A percentile compares a stretch with the other conserved stretches of the same genome.
Conservation (phyloP, 2,888 invertebrate genomes). For the Drosophila melanosoma region DNA sequence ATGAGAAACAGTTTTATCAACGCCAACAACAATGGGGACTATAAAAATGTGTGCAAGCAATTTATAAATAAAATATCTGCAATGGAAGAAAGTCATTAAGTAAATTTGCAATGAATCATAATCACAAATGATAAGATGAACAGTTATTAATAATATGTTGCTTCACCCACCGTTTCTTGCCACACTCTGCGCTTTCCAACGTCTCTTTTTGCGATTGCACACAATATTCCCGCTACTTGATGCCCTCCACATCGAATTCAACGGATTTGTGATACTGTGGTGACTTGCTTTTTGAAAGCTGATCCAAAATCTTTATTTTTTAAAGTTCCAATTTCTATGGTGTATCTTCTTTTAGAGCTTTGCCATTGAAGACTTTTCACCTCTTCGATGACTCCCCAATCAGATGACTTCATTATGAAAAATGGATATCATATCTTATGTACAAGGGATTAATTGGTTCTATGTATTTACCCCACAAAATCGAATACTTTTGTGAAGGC, state of each 20-base stretch:
- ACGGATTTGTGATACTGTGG: background rate
- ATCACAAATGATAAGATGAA: background rate
- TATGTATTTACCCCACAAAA: background rate
- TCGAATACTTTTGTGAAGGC: background rate
- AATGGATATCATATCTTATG: background rate
- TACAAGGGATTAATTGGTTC: background rate
- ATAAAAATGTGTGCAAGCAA: background rate
- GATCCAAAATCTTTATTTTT: background rate
- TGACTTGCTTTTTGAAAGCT: background rate
- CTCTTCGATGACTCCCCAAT: background rate
- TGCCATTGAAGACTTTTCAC: background rate
- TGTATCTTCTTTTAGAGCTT: background rate
- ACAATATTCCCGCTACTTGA: background rate
- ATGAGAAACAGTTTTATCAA: background rate
- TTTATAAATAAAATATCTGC: background rate
- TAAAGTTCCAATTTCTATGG: background rate
- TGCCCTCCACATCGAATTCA: background rate
- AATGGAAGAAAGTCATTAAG: background rate
- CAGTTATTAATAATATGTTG: background rate
- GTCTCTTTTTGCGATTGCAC: background rate
- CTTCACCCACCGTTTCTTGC: background rate
- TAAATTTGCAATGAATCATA: background rate
- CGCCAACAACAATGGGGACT: background rate
- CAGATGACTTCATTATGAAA: accelerated
- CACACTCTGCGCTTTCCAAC: background rate